Evolutionary conservation across 2,888 invertebrate genomes (phyloP).

Genomic region (Dione juno): DNA sequence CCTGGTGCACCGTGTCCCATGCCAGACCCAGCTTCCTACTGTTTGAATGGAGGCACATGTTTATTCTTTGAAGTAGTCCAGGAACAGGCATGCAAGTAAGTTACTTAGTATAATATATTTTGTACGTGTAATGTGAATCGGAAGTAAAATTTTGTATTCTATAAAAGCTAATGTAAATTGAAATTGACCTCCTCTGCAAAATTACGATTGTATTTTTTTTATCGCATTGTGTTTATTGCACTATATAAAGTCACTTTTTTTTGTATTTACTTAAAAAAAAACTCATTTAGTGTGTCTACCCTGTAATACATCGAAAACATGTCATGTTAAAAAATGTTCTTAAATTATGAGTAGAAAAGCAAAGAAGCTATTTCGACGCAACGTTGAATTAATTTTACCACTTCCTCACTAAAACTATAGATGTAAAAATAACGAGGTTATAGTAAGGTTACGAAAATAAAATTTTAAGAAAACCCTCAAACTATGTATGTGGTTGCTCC

Average conservation of each 20-base stretch:
- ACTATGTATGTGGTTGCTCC: neutral
- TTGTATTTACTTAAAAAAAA: no score
- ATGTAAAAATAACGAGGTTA: slow-evolving; percentile 20
- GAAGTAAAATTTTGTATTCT: no score
- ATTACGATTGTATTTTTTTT: no score
- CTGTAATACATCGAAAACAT: no score
- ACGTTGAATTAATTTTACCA: slow-evolving; percentile 8
- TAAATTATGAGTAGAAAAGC: neutral
- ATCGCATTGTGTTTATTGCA: no score
- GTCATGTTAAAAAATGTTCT: no score
- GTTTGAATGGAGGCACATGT: slow-evolving; percentile 95
- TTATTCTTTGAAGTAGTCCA: slow-evolving; percentile 90
- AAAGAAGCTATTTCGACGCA: neutral
- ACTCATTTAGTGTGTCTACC: no score
- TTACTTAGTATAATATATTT: slow-evolving; percentile 52
- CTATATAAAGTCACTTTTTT: no score
- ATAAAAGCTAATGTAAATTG: no score
- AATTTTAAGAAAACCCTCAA: slow-evolving; percentile 10
- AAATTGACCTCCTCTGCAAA: no score
- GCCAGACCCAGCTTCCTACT: slow-evolving; percentile 86
- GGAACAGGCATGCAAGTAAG: slow-evolving; percentile 94
- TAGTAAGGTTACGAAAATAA: slow-evolving; percentile 3
- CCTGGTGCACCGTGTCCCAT: slow-evolving; percentile 87
- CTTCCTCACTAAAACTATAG: slow-evolving; percentile 19
- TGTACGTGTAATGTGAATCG: no score